Evolutionary conservation across 2,797 vertebrate genomes (phyloP), one percentile per base, ranked within the genome.

Genomic region (Sebastes glaucus): DNA sequence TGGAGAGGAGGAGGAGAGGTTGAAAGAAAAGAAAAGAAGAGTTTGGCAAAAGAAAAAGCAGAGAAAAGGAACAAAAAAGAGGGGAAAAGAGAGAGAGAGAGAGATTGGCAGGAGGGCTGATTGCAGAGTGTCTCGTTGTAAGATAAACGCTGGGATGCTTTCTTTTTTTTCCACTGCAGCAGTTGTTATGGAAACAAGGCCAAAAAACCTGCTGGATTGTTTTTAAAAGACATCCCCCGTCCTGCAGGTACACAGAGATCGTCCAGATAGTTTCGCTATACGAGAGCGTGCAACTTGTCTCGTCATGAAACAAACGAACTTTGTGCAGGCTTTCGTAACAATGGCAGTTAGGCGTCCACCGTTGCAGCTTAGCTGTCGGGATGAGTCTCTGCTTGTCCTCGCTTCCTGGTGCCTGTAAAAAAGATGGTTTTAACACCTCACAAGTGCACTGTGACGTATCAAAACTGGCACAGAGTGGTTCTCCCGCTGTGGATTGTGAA

Each of bases 261-360:
- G 1, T 60, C 60, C 73, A 62, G 90, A 91, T 86, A 85, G 75
- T 74, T 88, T 84, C 6, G 10, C 74, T 84, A 46, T 7, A 23
- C 22, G 60, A 75, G 67, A 81, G 66, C 20, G 64, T n/a, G 60
- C 3, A 91, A 86, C 92, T 73, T 93, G 93, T 93, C 93, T 83
- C 42, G 70, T 94, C 91, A 89, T 77, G 89, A 91, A 84, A 81
- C 74, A 64, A 86, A 78, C 57, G 73, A 91, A 92, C 92, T 91
- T 76, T 88, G 91, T 78, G 78, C 78, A 80, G 74, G 65, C 89
- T 93, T 92, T 93, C 87, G 85, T 91, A 94, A 93, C 92, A 92
- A 90, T 90, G 87, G 84, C 88, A 80, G 92, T 93, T 93, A 92
- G 89, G 90, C 84, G 67, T 91, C 87, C 87, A 77, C 89, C 84